These are phyloP conservation scores for Puma concolor DNA, from an alignment of 2,113 vertebrate genomes.

Conservation along the genomic window DNA sequence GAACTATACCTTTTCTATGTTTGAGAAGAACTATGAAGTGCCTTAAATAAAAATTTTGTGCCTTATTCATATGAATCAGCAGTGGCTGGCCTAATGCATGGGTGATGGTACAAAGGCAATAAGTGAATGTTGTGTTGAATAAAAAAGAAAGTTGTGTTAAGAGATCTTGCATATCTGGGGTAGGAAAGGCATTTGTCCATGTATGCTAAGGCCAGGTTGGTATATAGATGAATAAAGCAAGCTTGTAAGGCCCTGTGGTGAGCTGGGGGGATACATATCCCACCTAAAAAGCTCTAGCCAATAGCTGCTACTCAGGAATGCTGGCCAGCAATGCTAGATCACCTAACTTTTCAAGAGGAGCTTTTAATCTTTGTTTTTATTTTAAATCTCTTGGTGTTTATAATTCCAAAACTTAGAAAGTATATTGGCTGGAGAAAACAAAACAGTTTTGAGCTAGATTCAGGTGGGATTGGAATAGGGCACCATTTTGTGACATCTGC, in stretches of 20 bases:
- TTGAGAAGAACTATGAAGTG: background rate
- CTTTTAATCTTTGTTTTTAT: background rate
- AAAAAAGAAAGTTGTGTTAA: background rate
- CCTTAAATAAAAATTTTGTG: background rate
- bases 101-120: background rate
- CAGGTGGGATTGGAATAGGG: background rate
- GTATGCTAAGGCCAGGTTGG: background rate
- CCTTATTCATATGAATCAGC: background rate
- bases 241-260: background rate
- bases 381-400: constrained; percentile 4
- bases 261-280: background rate
- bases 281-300: background rate
- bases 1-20: background rate
- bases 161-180: background rate
- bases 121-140: background rate
- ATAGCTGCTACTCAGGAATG: background rate
- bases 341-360: background rate
- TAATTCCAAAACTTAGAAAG: background rate
- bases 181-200: background rate
- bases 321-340: too few relatives aligned
- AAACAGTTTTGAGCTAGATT: background rate
- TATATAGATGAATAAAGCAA: background rate
- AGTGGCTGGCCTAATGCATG: background rate
- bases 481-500: background rate
- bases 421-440: background rate